Percentiles rank a stretch among this genome's conserved stretches.
These are phyloP conservation scores for Cheilosia grossa DNA, from an alignment of 2,888 invertebrate species.

Conservation along the genomic window DNA sequence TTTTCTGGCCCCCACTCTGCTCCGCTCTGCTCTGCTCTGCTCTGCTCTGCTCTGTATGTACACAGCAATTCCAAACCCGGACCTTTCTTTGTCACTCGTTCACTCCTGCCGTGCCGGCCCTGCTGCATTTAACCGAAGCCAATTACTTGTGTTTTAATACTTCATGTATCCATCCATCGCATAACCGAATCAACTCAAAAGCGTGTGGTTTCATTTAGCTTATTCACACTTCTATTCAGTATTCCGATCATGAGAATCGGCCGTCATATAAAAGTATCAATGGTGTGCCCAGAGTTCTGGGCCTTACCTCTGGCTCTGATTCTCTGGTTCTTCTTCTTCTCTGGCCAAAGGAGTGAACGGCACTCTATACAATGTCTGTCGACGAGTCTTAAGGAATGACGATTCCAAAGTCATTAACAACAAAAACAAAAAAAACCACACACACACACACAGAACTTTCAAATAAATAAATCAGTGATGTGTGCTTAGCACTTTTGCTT, in stretches of 20 bases:
- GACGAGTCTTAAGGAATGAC: slow-evolving; percentile 36
- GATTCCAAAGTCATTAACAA: slow-evolving; percentile 61
- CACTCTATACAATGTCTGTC: neutral
- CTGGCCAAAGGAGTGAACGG: slow-evolving; percentile 16
- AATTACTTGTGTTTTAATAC: slow-evolving; percentile 69
- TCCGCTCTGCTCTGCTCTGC: neutral
- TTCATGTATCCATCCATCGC: slow-evolving; percentile 45
- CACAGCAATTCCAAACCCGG: slow-evolving; percentile 53
- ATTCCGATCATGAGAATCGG: slow-evolving; percentile 68
- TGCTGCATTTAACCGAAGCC: slow-evolving; percentile 61
- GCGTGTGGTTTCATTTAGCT: slow-evolving; percentile 63
- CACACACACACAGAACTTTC: neutral
- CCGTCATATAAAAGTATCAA: slow-evolving; percentile 71
- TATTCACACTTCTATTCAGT: slow-evolving; percentile 73
- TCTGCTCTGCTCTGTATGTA: neutral
- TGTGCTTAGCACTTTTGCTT: slow-evolving; percentile 56
- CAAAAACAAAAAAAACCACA: slow-evolving; percentile 8
- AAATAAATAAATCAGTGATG: slow-evolving; percentile 46
- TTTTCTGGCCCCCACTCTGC: neutral
- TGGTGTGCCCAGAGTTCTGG: slow-evolving; percentile 40
- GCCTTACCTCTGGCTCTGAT: slow-evolving; percentile 16
- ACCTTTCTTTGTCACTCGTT: slow-evolving; percentile 70
- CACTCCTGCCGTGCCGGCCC: slow-evolving; percentile 30
- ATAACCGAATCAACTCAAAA: slow-evolving; percentile 64
- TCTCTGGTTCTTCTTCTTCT: slow-evolving; percentile 1